Percentiles rank a stretch among this genome's conserved stretches.
These are phyloP conservation scores for Cremastinae sp. DNA, from an alignment of 2,888 invertebrate species.

Conservation along the genomic window DNA sequence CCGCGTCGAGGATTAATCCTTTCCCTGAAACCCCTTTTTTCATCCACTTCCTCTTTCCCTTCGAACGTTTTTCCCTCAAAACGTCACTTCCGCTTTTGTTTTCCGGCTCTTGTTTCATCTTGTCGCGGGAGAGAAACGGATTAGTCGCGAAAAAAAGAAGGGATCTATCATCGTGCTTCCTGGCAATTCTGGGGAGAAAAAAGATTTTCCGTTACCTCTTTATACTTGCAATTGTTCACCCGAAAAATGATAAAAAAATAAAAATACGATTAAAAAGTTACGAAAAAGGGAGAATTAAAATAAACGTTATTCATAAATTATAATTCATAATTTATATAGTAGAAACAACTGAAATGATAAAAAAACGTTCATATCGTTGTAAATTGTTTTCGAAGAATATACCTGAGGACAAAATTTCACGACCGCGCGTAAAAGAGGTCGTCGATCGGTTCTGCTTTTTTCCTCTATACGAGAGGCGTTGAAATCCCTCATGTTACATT, in stretches of 20 bases:
- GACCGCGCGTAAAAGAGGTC: not conserved
- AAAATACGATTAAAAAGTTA: too few relatives aligned
- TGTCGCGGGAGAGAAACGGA: conserved; percentile 31
- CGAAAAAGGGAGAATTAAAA: too few relatives aligned
- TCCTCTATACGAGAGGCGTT: not conserved
- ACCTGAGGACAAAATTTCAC: too few relatives aligned
- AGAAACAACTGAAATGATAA: too few relatives aligned
- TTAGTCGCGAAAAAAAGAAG: conserved; percentile 18
- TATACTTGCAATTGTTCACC: too few relatives aligned
- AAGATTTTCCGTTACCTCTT: too few relatives aligned
- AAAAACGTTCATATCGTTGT: too few relatives aligned
- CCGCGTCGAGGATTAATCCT: conserved; percentile 69
- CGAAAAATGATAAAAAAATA: too few relatives aligned
- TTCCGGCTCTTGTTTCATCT: conserved; percentile 14
- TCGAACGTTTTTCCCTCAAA: not conserved
- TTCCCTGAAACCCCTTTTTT: conserved; percentile 52
- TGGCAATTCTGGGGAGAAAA: not conserved
- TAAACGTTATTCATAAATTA: too few relatives aligned
- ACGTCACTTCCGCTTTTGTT: conserved; percentile 31
- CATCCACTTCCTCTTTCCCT: conserved; percentile 22
- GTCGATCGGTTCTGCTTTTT: not conserved
- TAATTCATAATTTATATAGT: too few relatives aligned
- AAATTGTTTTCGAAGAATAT: too few relatives aligned
- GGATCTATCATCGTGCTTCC: conserved; percentile 16
- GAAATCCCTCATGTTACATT: conserved; percentile 63